Percentiles rank a stretch among this genome's conserved stretches.
Conservation (phyloP, 2,888 invertebrate species). For the Plagodis dolabraria region DNA sequence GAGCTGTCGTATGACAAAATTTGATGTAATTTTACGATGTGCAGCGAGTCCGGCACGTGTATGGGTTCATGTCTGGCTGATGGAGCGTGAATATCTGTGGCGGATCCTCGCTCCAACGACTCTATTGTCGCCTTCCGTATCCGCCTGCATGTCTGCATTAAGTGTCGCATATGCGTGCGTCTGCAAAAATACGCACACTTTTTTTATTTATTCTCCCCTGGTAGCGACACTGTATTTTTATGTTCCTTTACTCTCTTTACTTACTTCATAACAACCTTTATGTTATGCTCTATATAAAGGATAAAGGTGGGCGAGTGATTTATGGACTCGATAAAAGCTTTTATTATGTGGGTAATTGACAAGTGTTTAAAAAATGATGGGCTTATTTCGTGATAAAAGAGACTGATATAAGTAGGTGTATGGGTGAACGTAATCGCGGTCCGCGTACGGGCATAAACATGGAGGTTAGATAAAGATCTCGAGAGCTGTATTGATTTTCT, state of each 20-base stretch:
- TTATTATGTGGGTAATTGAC: conserved; percentile 14
- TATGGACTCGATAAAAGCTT: conserved; percentile 19
- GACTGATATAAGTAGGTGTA: conserved; percentile 3
- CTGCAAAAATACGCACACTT: neutral
- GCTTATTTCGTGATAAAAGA: conserved; percentile 19
- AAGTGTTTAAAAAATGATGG: conserved; percentile 14
- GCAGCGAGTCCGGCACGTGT: conserved; percentile 8
- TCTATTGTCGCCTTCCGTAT: conserved; percentile 76
- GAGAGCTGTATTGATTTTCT: conserved; percentile 27
- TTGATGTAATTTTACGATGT: conserved; percentile 6
- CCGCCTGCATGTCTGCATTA: neutral
- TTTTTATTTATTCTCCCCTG: neutral
- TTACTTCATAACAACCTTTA: too few species aligned
- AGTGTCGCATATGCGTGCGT: too few species aligned
- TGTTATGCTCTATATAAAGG: neutral
- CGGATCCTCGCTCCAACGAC: conserved; percentile 75
- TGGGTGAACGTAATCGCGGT: conserved; percentile 17
- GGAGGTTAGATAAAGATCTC: conserved; percentile 22
- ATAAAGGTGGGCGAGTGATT: neutral
- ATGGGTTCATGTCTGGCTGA: conserved; percentile 53
- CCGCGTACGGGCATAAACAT: conserved; percentile 8
- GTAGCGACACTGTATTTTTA: neutral
- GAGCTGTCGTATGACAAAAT: neutral
- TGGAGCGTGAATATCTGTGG: conserved; percentile 73
- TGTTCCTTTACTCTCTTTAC: too few species aligned